These are phyloP conservation scores for Chinchilla lanigera DNA, from an alignment of 2,113 vertebrate species.

Conservation along the genomic window DNA sequence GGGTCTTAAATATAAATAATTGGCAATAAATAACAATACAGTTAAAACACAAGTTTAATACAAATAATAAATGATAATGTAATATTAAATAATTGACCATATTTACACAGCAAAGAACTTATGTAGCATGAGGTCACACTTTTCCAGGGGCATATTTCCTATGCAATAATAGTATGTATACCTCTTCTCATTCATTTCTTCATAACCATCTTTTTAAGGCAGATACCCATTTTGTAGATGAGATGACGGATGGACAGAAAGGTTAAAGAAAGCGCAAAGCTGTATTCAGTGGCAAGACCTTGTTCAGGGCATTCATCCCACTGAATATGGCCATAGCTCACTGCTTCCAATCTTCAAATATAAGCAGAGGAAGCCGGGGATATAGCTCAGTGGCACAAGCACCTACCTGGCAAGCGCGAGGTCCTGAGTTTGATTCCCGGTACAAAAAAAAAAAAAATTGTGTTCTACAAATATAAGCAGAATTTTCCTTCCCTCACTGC, in stretches of 20 bases:
- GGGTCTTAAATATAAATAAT: not conserved
- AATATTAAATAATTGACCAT: not conserved
- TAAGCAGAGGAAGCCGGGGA: too few species aligned
- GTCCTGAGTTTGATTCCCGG: too few species aligned
- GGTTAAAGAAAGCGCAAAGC: not conserved
- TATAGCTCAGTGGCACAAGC: too few species aligned
- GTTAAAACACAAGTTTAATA: not conserved
- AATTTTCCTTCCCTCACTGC: not conserved
- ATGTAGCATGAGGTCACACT: not conserved
- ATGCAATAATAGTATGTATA: not conserved
- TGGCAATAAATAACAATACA: not conserved
- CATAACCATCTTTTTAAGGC: not conserved
- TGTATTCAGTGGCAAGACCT: not conserved
- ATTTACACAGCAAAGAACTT: not conserved
- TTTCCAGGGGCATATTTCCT: constrained; percentile 1
- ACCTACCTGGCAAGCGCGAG: too few species aligned
- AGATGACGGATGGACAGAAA: not conserved
- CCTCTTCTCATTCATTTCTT: not conserved
- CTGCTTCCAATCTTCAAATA: not conserved
- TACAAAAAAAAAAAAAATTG: too few species aligned
- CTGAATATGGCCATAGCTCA: not conserved
- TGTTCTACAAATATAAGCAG: not conserved
- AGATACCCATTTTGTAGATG: not conserved
- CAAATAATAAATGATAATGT: not conserved
- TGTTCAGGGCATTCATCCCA: not conserved